Evolutionary conservation across 2,113 vertebrate genomes (phyloP).

Genomic region (Kryptolebias marmoratus): DNA sequence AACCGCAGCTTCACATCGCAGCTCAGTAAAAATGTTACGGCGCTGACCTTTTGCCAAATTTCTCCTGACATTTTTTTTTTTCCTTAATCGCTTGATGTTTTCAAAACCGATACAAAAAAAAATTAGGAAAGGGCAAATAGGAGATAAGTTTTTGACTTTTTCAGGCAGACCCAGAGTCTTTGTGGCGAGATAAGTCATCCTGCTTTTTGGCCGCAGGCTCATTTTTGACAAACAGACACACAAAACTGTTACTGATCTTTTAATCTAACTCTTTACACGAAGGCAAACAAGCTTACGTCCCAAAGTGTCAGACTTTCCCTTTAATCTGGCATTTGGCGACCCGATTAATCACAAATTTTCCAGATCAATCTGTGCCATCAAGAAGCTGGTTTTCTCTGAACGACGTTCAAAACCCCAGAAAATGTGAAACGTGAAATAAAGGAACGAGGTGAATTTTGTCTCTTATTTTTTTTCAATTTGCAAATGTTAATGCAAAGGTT

Average conservation of each 20-base stretch:
- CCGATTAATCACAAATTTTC: not conserved
- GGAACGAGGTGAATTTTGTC: not conserved
- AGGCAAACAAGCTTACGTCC: constrained; percentile 6
- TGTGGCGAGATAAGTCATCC: not conserved
- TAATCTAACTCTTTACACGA: not conserved
- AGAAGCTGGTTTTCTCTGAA: constrained; percentile 1
- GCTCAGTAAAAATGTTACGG: too few relatives aligned
- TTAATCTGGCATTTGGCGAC: not conserved
- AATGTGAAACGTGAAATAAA: not conserved
- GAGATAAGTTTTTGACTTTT: too few relatives aligned
- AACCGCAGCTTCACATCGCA: too few relatives aligned
- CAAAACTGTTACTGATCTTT: constrained; percentile 4
- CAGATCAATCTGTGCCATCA: not conserved
- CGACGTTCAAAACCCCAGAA: not conserved
- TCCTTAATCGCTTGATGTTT: too few relatives aligned
- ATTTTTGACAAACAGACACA: constrained; percentile 1
- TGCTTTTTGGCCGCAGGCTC: not conserved
- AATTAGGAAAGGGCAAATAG: too few relatives aligned
- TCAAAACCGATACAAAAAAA: too few relatives aligned
- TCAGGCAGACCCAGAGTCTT: not conserved
- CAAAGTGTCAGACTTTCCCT: constrained; percentile 6
- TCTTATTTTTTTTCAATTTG: not conserved
- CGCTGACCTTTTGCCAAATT: too few relatives aligned
- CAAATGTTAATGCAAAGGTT: constrained; percentile 6
- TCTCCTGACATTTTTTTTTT: too few relatives aligned